phyloP scores from a whole-genome alignment of 2,797 vertebrate genomes.

The Philypnodon macrostomus region DNA sequence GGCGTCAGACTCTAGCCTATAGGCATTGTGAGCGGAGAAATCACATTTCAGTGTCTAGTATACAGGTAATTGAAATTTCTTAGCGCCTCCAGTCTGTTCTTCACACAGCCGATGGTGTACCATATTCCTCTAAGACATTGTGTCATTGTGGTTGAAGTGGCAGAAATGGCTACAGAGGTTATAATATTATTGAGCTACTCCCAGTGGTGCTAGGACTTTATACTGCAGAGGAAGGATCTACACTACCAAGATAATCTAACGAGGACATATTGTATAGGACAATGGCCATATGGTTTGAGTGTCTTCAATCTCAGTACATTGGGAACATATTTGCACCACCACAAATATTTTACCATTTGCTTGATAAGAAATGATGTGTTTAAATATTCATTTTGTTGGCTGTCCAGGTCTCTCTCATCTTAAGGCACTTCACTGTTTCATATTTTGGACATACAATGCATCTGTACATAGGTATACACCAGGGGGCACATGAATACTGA shows the following conservation, averaged over 20 bases:
- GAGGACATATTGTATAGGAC: conserved; percentile 1
- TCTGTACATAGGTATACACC: no score
- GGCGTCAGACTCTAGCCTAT: conserved; percentile 27
- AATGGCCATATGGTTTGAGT: neutral
- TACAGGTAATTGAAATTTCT: conserved; percentile 61
- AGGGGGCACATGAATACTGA: no score
- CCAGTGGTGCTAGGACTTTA: conserved; percentile 28
- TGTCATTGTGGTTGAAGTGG: conserved; percentile 38
- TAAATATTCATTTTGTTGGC: no score
- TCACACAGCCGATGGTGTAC: no score
- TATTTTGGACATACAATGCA: no score
- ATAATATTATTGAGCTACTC: conserved; percentile 29
- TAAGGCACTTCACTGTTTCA: no score
- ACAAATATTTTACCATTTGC: no score
- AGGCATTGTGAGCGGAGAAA: conserved; percentile 38
- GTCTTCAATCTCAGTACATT: neutral
- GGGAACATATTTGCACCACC: no score
- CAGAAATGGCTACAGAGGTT: conserved; percentile 44
- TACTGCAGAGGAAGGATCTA: conserved; percentile 12
- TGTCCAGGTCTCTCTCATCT: no score
- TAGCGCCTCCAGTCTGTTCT: conserved; percentile 36
- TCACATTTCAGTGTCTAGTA: conserved; percentile 53
- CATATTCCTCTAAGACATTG: conserved; percentile 48
- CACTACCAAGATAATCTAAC: conserved; percentile 18
- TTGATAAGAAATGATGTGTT: no score